A percentile compares a stretch with the other conserved stretches of the same genome.
Evolutionary conservation across 53 echinoderm and acorn worm species (phyloP).

Genomic region (Luidia sarsii): DNA sequence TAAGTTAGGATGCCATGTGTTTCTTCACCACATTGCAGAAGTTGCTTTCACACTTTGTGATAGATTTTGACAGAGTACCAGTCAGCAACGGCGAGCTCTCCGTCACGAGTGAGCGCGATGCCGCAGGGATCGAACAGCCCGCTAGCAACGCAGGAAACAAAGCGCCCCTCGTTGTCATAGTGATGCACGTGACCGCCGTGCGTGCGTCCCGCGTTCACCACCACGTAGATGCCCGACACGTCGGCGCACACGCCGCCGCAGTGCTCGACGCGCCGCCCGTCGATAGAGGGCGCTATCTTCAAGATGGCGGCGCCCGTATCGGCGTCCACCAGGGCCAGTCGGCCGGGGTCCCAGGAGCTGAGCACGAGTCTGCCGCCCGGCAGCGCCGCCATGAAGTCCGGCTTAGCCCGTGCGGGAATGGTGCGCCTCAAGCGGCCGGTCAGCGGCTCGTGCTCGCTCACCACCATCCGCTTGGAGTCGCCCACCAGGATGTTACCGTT

Average conservation of each 20-base stretch:
- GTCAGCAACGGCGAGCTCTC: background rate
- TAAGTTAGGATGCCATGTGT: too few relatives aligned
- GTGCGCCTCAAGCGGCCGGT: background rate
- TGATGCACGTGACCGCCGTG: background rate
- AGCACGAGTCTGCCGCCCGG: background rate
- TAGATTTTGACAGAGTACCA: background rate
- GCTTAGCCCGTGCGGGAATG: background rate
- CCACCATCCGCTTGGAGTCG: background rate
- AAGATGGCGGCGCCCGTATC: background rate
- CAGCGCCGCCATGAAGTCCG: background rate
- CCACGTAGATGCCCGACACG: background rate
- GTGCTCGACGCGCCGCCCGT: background rate
- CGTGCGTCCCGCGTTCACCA: background rate
- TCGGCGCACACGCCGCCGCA: background rate
- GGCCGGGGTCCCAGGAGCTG: background rate
- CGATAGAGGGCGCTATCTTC: background rate
- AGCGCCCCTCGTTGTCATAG: background rate
- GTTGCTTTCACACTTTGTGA: background rate
- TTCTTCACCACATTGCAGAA: too few relatives aligned
- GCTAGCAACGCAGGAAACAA: background rate
- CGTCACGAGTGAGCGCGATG: background rate
- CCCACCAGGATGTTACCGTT: background rate
- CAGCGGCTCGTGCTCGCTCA: background rate
- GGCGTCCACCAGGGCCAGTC: background rate
- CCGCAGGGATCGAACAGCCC: background rate